Evolutionary conservation across 2,113 vertebrate species (phyloP).

Genomic region (Vulpes lagopus): DNA sequence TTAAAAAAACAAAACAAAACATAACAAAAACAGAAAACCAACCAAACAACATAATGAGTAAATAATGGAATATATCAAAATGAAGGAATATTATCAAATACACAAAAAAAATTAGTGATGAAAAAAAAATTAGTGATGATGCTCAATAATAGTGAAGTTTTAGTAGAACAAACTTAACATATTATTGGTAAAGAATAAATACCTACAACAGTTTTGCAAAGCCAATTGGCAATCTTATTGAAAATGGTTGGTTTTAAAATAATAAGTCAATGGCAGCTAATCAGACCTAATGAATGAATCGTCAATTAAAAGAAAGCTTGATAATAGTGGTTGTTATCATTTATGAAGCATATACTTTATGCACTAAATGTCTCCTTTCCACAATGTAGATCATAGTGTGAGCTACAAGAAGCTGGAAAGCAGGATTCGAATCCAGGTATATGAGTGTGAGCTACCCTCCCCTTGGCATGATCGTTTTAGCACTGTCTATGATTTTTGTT

Average conservation of each 20-base stretch:
- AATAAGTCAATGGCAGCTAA: not conserved
- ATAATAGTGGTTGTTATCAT: not conserved
- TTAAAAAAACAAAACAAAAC: not conserved
- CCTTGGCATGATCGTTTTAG: not conserved
- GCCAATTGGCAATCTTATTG: not conserved
- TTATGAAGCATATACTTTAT: not conserved
- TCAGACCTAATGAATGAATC: not conserved
- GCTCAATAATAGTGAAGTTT: not conserved
- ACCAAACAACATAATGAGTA: not conserved
- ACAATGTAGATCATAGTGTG: not conserved
- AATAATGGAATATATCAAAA: not conserved
- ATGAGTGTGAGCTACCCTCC: rapidly evolving
- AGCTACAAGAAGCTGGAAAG: not conserved
- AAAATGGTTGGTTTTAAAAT: not conserved
- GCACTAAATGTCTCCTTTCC: not conserved
- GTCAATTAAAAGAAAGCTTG: not conserved
- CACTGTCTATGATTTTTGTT: not conserved
- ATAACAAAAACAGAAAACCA: not conserved
- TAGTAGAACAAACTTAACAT: not conserved
- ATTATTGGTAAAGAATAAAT: not conserved
- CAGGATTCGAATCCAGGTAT: not conserved
- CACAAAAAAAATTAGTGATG: not conserved
- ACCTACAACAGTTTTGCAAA: not conserved
- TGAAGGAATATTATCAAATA: not conserved
- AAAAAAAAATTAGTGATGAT: not conserved